Base-by-base conservation (phyloP, 2,888 invertebrate species). In the Exocentrus adspersus region DNA sequence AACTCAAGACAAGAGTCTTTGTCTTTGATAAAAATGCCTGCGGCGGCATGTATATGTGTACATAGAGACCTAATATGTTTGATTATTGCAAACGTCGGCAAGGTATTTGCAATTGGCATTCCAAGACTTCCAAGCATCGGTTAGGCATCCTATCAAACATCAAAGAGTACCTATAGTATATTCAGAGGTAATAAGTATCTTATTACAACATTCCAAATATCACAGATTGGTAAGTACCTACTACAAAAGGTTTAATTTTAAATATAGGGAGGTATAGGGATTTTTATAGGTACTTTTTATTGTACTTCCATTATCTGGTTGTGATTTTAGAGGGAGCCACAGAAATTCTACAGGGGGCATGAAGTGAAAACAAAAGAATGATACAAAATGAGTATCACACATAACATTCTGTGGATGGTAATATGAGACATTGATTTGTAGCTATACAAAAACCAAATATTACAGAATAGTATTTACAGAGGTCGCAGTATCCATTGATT, bases 51-150 rank as follows among this genome's bases (percentile, higher is more conserved):
- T 3, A 63, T 53, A 64, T 64, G 56, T 62, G 62, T 58, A 56
- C 54, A 61, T n/a, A n/a, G n/a, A n/a, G n/a, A n/a, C n/a, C n/a
- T n/a, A n/a, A n/a, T n/a, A n/a, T n/a, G n/a, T 62, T 62, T 59
- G 67, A 64, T 64, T 67, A 64, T 62, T 64, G 62, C 67, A 61
- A 58, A 67, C 64, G 64, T 67, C 58, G 56, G 53, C 45, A 12
- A 56, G 56, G 30, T 37, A 59, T 54, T 60, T 67, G 62, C 60
- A 60, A 64, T 67, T 60, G 60, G 64, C 62, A 68, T 63, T 64
- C 62, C 59, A 50, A 32, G 54, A 60, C 65, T 60, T 57, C 62
- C 59, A 50, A 32, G 54, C 62, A 68, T 60, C 46, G 60, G 50
- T 67, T 64, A 20, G 45, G 20, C 42, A 61, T 52, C 43, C 46